Conservation (phyloP, 2,113 vertebrate species). For the Sterna hirundo region DNA sequence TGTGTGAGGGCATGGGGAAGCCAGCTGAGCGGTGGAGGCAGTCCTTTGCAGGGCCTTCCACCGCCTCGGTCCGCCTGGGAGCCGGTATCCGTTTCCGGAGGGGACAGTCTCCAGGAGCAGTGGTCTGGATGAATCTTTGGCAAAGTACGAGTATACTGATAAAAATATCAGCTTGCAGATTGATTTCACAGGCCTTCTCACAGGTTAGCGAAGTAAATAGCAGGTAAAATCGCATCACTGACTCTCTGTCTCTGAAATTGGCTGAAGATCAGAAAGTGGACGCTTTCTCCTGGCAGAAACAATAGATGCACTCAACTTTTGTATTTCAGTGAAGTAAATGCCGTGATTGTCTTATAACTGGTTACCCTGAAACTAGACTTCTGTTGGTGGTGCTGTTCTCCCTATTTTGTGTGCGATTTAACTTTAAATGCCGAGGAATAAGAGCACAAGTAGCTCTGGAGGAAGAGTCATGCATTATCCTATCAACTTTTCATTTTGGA, state of each 20-base stretch:
- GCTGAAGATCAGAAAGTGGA: background rate
- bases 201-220: background rate
- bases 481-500: background rate
- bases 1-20: background rate
- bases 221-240: background rate
- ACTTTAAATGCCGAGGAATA: background rate
- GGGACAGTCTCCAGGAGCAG: background rate
- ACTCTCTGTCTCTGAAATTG: background rate
- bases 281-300: background rate
- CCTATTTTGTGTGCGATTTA: slow-evolving; percentile 23
- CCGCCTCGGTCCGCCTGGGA: background rate
- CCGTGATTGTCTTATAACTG: background rate
- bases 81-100: background rate
- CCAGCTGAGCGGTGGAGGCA: rapidly evolving
- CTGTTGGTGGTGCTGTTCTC: slow-evolving; percentile 67
- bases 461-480: background rate
- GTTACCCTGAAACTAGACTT: slow-evolving; percentile 29
- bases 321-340: background rate
- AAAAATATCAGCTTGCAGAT: background rate
- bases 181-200: background rate
- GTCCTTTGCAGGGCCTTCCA: background rate
- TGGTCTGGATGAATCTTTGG: background rate
- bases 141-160: background rate
- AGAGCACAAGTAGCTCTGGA: background rate
- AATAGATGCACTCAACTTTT: background rate